Base-by-base conservation (phyloP, 1,140 invertebrate genomes). In the Drosophila setifemur region DNA sequence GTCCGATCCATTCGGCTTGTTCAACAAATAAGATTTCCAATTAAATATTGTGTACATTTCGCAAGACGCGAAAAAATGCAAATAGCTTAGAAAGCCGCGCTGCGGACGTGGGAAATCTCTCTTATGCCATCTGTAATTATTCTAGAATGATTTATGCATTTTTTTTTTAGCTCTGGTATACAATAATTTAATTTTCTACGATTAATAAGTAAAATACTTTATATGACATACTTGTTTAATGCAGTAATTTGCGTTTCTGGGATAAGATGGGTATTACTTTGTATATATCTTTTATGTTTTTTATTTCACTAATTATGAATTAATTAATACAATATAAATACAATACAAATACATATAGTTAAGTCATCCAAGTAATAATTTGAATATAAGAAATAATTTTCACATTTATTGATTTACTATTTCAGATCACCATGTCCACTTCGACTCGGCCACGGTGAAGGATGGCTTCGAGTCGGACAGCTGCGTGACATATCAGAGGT, bases 401-500 rank as follows among this genome's bases (percentile, higher is more conserved):
- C 2, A 43, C n/a, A 7, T 4, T 14, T 12, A 25, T 49, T 11
- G 26, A 6, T 28, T 44, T 39, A 43, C 12, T 9, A 5, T 16
- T 64, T 58, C 26, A 83, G 90, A 91, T 78, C 91, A 90, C 39
- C 90, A 89, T 50, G 91, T 91, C 3, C 91, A 91, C 50, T 91
- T 91, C 28, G 89, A 91, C 49, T 68, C 74, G 14, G 31, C 52
- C 68, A 89, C 81, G 3, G 54, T 86, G 18, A 73, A 83, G 48
- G 90, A 91, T 63, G 88, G 79, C 43, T 90, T 89, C 44, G 87
- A 89, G 25, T 75, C 85, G 8, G 77, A 90, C 49, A 83, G 83
- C 58, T 77, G 89, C 67, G 77, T 91, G 40, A 90, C 90, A 68
- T 89, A 91, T 75, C 73, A 90, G 47, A 29, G 85, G 11, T 67